Percentiles rank a stretch among this genome's conserved stretches.
phyloP scores from a whole-genome alignment of 35 echinoderm and acorn worm genomes.

The Lytechinus variegatus region DNA sequence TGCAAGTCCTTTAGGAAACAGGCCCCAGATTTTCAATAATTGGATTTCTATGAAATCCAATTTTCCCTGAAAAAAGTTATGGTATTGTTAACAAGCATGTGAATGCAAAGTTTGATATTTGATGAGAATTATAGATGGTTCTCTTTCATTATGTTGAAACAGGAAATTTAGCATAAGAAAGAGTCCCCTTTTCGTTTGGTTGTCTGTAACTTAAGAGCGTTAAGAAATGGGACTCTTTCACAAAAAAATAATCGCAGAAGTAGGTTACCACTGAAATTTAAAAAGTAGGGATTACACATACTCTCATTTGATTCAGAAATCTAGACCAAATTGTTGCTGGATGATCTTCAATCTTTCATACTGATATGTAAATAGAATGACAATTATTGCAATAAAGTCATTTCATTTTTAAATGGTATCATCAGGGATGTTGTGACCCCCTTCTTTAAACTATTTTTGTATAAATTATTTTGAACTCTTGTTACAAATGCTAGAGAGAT shows the following conservation, averaged over 20 bases:
- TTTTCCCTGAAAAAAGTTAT: too few relatives aligned
- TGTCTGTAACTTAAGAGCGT: too few relatives aligned
- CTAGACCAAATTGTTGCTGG: background rate
- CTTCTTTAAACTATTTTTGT: constrained; percentile 25
- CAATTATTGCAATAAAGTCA: constrained; percentile 19
- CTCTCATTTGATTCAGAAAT: background rate
- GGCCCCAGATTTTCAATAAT: too few relatives aligned
- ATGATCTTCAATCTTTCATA: background rate
- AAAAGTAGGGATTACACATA: background rate
- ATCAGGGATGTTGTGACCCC: constrained; percentile 31
- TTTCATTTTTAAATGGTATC: background rate
- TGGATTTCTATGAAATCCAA: too few relatives aligned
- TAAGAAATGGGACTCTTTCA: background rate
- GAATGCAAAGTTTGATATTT: too few relatives aligned
- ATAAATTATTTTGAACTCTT: constrained; percentile 48
- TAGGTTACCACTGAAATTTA: background rate
- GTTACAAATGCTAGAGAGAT: constrained; percentile 8
- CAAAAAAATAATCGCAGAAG: background rate
- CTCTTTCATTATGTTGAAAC: too few relatives aligned
- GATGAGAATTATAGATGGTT: too few relatives aligned
- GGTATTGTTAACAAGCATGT: too few relatives aligned
- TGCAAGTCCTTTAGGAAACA: too few relatives aligned
- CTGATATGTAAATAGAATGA: constrained; percentile 25
- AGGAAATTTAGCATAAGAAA: too few relatives aligned
- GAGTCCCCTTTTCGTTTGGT: too few relatives aligned